Evolutionary conservation across 2,888 invertebrate genomes (phyloP).

Genomic region (Folsomia candida): DNA sequence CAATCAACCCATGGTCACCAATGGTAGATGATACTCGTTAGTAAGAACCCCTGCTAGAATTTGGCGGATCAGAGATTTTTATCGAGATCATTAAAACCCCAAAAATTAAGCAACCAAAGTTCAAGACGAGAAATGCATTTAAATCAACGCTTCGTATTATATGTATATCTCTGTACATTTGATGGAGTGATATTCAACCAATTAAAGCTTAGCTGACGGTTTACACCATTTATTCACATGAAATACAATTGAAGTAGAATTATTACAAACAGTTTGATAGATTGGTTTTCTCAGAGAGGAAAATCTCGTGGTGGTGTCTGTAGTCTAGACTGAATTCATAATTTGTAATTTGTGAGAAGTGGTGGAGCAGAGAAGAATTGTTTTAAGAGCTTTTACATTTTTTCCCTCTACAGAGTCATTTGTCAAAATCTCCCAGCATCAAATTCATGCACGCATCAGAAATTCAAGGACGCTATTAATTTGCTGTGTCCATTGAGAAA

Average conservation of each 20-base stretch:
- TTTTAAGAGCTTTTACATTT: constrained; percentile 24
- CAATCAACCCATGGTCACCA: not conserved
- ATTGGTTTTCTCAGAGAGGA: constrained; percentile 5
- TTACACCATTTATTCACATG: not conserved
- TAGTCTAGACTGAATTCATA: constrained; percentile 17
- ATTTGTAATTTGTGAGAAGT: not conserved
- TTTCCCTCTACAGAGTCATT: constrained; percentile 42
- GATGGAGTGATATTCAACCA: constrained; percentile 3
- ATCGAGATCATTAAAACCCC: constrained; percentile 12
- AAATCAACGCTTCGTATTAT: not conserved
- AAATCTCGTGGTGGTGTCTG: not conserved
- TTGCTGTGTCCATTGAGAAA: constrained; percentile 19
- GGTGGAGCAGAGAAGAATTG: constrained; percentile 7
- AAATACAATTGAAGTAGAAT: not conserved
- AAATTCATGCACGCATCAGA: constrained; percentile 41
- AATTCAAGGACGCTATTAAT: constrained; percentile 48
- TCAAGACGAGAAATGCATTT: not conserved
- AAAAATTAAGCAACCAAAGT: constrained; percentile 2
- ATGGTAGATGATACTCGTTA: no score
- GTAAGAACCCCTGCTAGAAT: constrained; percentile 8
- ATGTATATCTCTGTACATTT: no score
- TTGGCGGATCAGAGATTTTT: constrained; percentile 13
- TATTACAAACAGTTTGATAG: not conserved
- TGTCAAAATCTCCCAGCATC: constrained; percentile 40
- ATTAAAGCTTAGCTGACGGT: not conserved